Conservation (phyloP, 2,888 invertebrate species). For the Drosophila meridionalis region DNA sequence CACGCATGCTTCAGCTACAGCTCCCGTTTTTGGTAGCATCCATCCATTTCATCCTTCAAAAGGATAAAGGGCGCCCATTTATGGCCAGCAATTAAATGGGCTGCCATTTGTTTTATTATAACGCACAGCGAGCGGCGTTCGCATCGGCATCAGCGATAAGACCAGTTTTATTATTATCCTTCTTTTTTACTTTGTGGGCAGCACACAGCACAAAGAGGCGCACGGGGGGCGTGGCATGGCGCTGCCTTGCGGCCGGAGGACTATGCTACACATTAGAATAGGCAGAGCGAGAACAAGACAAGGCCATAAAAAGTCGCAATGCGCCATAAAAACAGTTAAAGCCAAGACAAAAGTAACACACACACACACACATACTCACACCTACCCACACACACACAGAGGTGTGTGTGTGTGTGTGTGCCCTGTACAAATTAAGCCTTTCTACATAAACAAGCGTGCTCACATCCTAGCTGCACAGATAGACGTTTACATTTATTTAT, state of each 20-base stretch:
- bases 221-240: constrained; percentile 17
- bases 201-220: not conserved
- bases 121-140: constrained; percentile 58
- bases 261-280: constrained; percentile 72
- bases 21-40: constrained; percentile 57
- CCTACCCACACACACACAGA: constrained; percentile 18
- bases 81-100: constrained; percentile 83
- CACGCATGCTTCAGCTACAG: constrained; percentile 57
- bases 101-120: constrained; percentile 83
- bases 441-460: constrained; percentile 76
- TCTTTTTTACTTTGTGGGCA: constrained; percentile 32
- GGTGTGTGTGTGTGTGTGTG: constrained; percentile 27
- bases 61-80: constrained; percentile 79
- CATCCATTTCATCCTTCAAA: constrained; percentile 60
- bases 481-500: constrained; percentile 54
- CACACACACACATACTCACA: constrained; percentile 28
- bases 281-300: constrained; percentile 73
- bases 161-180: constrained; percentile 80
- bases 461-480: constrained; percentile 65
- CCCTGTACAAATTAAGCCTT: constrained; percentile 79
- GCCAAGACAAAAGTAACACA: constrained; percentile 74
- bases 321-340: constrained; percentile 82
- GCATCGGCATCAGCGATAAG: constrained; percentile 76
- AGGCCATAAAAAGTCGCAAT: constrained; percentile 81
- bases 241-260: constrained; percentile 24